Evolutionary conservation across 2,113 vertebrate genomes (phyloP).

Genomic region (Tachysurus vachellii): DNA sequence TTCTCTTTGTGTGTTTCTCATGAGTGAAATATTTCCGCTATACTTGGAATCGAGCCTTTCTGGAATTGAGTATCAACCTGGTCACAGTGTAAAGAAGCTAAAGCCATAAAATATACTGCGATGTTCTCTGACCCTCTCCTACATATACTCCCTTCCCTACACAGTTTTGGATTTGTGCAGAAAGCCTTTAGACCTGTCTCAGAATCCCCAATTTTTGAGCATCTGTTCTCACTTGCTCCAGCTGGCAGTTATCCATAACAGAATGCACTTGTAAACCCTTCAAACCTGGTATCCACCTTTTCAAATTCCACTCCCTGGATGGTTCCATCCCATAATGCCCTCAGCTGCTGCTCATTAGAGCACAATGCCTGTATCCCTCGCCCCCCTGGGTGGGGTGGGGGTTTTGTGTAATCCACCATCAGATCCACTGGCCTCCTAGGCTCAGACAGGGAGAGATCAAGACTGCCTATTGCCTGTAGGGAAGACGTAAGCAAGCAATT

Average conservation of each 20-base stretch:
- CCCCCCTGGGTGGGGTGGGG: constrained; percentile 5
- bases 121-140: constrained; percentile 14
- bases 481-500: constrained; percentile 42
- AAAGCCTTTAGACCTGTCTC: constrained; percentile 39
- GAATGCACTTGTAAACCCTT: constrained; percentile 46
- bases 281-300: constrained; percentile 41
- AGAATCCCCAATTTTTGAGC: constrained; percentile 38
- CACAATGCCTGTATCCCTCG: constrained; percentile 45
- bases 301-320: constrained; percentile 32
- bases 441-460: constrained; percentile 43
- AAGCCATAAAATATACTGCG: constrained; percentile 37
- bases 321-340: constrained; percentile 48
- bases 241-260: constrained; percentile 47
- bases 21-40: constrained; percentile 44
- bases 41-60: constrained; percentile 23
- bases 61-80: constrained; percentile 22
- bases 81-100: constrained; percentile 5
- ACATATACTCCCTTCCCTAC: constrained; percentile 4
- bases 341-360: constrained; percentile 54
- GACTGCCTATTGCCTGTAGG: constrained; percentile 30
- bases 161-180: constrained; percentile 11
- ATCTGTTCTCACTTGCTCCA: constrained; percentile 45
- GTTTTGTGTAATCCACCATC: constrained; percentile 29
- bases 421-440: constrained; percentile 48
- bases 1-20: constrained; percentile 32